Evolutionary conservation across 2,113 vertebrate species (phyloP), one percentile per base, ranked within the genome.

Genomic region (Microcebus jonahi): DNA sequence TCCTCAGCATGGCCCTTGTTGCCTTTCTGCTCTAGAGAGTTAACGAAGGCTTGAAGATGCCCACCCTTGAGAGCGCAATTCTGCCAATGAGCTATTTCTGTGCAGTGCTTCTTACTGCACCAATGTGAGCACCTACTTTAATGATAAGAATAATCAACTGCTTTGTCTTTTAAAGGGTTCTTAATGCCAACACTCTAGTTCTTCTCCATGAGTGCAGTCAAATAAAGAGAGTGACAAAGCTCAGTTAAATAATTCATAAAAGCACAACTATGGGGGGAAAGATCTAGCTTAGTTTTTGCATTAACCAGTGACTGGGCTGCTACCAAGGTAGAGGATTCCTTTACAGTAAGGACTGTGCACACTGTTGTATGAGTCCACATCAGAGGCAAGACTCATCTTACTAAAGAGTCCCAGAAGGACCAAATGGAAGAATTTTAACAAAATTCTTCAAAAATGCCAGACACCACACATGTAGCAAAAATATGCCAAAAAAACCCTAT

Each of bases 151-250:
- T 91, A 55, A 97, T 96, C 91, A 93, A 81, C 89, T 63, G 75
- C 59, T 97, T 95, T 95, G 84, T 88, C 71, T 97, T 97, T 79
- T 68, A 90, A 63, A 93, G 65, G 75, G 92, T 90, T 95, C 87
- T 96, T 92, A 97, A 96, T 94, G 94, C 61, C 76, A 94, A 55
- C 2, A 65, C 39, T 50, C 53, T 63, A 92, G 65, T 95, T 92
- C 48, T 71, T 96, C 39, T 95, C 65, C 2, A 12, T 45, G 50
- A 91, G 23, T 85, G 17, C 79, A 95, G 73, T 97, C 84, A 95
- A 94, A 67, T 21, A 92, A 90, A 91, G 48, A 27, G 65, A 81
- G 11, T 13, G 39, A 89, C 34, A 93, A 77, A 87, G 10, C 45
- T 31, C 65, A 85, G 76, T 84, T 92, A 93, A 79, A 87, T 87